Evolutionary conservation across 2,113 vertebrate species (phyloP).

Genomic region (Vulpes ferrilata): DNA sequence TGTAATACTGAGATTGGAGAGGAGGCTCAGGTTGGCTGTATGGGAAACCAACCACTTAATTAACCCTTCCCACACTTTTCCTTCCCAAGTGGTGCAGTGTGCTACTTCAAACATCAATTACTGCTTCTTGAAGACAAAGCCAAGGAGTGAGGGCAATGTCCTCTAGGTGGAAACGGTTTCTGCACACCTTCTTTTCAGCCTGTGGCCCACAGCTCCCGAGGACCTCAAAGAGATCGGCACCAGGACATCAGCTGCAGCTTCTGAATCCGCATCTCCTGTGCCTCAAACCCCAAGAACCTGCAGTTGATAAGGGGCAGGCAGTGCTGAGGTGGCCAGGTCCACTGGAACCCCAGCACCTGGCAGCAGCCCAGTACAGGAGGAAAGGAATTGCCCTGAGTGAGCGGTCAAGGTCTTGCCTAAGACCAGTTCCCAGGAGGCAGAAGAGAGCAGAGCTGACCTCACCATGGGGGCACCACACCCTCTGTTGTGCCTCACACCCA

Average conservation of each 20-base stretch:
- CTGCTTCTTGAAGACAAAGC: neutral
- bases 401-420: neutral
- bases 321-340: neutral
- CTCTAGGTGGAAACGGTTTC: neutral
- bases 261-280: slow-evolving; percentile 57
- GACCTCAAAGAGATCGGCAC: neutral
- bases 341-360: neutral
- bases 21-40: neutral
- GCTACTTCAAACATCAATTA: neutral
- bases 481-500: neutral
- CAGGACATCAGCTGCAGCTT: slow-evolving; percentile 52
- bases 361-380: neutral
- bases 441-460: neutral
- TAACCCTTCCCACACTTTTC: neutral
- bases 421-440: neutral
- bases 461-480: neutral
- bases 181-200: neutral
- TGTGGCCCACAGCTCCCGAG: neutral
- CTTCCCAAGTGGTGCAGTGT: neutral
- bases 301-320: neutral
- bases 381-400: neutral
- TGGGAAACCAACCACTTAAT: neutral
- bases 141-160: neutral
- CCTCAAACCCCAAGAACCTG: slow-evolving; percentile 77
- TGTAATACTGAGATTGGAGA: neutral